Evolutionary conservation across 2,113 vertebrate species (phyloP).

Genomic region (Calcarius ornatus): DNA sequence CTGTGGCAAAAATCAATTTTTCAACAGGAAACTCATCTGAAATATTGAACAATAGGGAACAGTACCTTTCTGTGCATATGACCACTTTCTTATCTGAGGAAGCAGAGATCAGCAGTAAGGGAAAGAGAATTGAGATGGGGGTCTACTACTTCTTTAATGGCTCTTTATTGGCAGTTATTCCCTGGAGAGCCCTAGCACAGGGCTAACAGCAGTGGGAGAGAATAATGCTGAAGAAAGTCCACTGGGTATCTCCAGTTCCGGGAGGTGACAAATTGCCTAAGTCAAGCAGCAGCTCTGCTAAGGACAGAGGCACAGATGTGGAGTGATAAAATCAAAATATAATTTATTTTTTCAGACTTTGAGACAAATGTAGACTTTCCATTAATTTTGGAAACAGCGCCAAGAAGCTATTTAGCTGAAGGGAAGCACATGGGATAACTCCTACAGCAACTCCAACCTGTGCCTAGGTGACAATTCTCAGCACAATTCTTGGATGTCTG

Average conservation of each 20-base stretch:
- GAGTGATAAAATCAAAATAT: not conserved
- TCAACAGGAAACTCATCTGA: not conserved
- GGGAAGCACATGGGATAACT: not conserved
- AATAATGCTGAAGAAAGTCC: not conserved
- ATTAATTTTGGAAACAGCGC: not conserved
- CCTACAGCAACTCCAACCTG: not conserved
- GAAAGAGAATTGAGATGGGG: not conserved
- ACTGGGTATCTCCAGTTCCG: not conserved
- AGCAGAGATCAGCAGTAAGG: not conserved
- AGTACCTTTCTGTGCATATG: not conserved
- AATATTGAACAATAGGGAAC: not conserved
- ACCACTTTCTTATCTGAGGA: not conserved
- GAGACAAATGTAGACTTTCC: not conserved
- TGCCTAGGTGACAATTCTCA: not conserved
- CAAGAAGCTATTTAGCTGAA: not conserved
- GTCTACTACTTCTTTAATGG: not conserved
- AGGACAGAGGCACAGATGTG: not conserved
- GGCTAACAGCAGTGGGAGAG: not conserved
- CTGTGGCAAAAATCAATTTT: slow-evolving; percentile 1
- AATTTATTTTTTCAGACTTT: not conserved
- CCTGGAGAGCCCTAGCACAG: not conserved
- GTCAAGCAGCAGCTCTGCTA: not conserved
- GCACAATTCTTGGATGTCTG: not conserved
- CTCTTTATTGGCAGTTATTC: not conserved
- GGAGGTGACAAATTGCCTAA: not conserved